Conservation (phyloP, 53 echinoderm and acorn worm genomes). For the Zoroaster sp. region DNA sequence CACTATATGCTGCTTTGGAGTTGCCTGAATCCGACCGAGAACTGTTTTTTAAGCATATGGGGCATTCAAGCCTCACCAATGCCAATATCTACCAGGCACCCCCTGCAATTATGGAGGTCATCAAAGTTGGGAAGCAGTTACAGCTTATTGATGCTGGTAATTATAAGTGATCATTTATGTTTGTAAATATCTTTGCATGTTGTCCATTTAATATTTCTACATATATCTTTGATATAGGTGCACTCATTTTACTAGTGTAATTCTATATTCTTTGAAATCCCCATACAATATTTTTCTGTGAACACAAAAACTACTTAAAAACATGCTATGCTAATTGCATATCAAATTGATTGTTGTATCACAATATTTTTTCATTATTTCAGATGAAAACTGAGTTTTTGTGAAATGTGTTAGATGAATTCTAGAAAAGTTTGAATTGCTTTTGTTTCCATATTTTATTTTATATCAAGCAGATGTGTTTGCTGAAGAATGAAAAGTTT, state of each 20-base stretch:
- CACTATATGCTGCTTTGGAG: slow-evolving; percentile 63
- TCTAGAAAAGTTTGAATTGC: not conserved
- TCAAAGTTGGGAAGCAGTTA: not conserved
- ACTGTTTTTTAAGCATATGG: slow-evolving; percentile 70
- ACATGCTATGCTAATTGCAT: not conserved
- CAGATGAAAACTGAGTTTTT: too few relatives aligned
- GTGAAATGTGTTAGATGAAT: too few relatives aligned
- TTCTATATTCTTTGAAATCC: not conserved
- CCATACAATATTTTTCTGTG: not conserved
- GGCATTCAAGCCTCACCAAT: slow-evolving; percentile 64
- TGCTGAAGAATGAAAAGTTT: not conserved
- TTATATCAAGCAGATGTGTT: not conserved
- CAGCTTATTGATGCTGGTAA: not conserved
- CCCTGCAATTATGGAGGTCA: not conserved
- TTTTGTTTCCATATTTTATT: not conserved
- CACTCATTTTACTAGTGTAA: not conserved
- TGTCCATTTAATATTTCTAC: not conserved
- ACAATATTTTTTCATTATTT: not conserved
- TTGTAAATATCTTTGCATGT: not conserved
- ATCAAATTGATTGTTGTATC: not conserved
- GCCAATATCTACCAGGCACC: slow-evolving; percentile 74
- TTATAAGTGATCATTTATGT: not conserved
- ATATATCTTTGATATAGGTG: not conserved
- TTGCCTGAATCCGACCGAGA: slow-evolving; percentile 42
- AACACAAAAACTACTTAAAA: not conserved